Evolutionary conservation across 2,888 invertebrate species (phyloP), one percentile per base, ranked within the genome.

Genomic region (Pharmacophagus antenor): DNA sequence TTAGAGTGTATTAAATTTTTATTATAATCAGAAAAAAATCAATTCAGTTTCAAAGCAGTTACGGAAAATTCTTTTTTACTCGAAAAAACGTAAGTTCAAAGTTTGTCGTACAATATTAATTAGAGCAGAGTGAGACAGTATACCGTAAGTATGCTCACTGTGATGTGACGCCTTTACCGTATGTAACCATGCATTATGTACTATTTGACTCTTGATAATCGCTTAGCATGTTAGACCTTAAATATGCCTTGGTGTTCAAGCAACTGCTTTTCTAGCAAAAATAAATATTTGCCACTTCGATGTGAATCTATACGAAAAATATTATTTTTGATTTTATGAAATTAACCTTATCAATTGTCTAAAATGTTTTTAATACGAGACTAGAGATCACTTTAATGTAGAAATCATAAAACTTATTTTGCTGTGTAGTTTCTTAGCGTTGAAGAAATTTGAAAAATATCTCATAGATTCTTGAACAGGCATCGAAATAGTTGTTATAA

Each of bases 151-250:
- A 44, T 37, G 77, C 56, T 69, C 77, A 67, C 67, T 81, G 69
- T 65, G 56, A 63, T 69, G 77, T 70, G 68, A 80, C 84, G 71
- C 65, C 65, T 63, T 73, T 78, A 77, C 79, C 71, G 77, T 58
- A 71, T 57, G 69, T 78, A 70, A 77, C 79, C 83, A 82, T 67
- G 67, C 64, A 73, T 73, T 74, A 72, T 69, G 65, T 63, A 58
- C 57, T 54, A 53, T 56, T 60, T 56, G 58, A 51, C 31, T 37
- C 42, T 52, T 42, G 49, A 25, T 46, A 50, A 62, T 62, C 46
- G 31, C 49, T 54, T 22, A 31, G 21, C 42, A 42, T 59, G 23
- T 57, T 31, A 17, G 25, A 22, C 8, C 44, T 23, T 57, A 21
- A 55, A 17, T 4, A 37, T n/a, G 8, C n/a, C 37, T 37, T 37